Evolutionary conservation across 2,888 invertebrate genomes (phyloP).

Genomic region (Dastarcus helophoroides): DNA sequence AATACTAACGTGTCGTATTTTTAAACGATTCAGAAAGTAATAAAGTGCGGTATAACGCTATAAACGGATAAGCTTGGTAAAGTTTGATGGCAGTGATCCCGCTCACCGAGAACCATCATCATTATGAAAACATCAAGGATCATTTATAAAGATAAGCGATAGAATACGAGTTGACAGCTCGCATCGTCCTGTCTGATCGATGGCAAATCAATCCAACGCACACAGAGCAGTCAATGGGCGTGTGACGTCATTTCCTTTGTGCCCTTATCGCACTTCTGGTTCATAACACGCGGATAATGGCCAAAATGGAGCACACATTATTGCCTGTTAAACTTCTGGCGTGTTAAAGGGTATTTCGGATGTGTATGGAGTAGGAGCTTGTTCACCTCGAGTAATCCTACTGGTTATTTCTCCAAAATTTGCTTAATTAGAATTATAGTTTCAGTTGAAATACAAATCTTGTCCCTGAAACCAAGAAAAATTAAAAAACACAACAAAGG

Average conservation of each 20-base stretch:
- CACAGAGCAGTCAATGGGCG: slow-evolving; percentile 33
- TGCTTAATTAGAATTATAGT: no score
- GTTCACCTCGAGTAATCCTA: no score
- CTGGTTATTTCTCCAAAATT: no score
- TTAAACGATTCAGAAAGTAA: no score
- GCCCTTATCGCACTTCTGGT: slow-evolving; percentile 39
- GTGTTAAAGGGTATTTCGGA: slow-evolving; percentile 7
- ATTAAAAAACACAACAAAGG: no score
- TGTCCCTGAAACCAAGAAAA: no score
- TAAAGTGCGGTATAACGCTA: no score
- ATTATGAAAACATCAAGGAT: slow-evolving; percentile 36
- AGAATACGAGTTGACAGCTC: slow-evolving; percentile 32
- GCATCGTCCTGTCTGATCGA: slow-evolving; percentile 32
- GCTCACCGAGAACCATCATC: slow-evolving; percentile 19
- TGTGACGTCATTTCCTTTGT: slow-evolving; percentile 41
- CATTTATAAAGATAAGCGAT: slow-evolving; percentile 39
- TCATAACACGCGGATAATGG: slow-evolving; percentile 39
- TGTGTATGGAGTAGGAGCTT: slow-evolving; percentile 10
- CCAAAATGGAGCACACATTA: slow-evolving; percentile 27
- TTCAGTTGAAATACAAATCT: no score
- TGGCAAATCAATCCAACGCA: slow-evolving; percentile 35
- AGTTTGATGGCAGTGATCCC: slow-evolving; percentile 10
- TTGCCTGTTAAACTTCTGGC: slow-evolving; percentile 11
- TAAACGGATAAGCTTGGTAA: no score
- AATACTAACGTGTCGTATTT: no score